Evolutionary conservation across 2,113 vertebrate genomes (phyloP), one percentile per base, ranked within the genome.

Genomic region (Nothocercus nigrocapillus): DNA sequence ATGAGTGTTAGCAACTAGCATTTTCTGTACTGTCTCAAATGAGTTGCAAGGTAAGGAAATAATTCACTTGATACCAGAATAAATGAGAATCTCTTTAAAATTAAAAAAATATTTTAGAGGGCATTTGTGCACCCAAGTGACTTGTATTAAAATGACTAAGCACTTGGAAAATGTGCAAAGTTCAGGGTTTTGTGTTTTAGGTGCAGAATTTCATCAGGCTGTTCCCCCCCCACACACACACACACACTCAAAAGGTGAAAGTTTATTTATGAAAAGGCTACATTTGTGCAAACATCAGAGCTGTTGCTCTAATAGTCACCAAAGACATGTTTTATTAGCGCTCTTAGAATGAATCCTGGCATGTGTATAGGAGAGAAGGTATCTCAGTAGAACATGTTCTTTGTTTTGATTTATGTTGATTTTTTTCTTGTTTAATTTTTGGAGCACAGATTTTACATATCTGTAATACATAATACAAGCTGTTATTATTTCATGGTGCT

Each of bases 31-130:
- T 64, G 9, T 59, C 0, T 18, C 59, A 40, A 73, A 20, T n/a
- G 3, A 66, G 11, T 25, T 13, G 3, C 12, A 44, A 68, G 76
- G 20, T 2, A 13, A 68, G 45, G 42, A 70, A 6, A 7, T 54
- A 3, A 28, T 7, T 13, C 0, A 1, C 47, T 79, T 79, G 2
- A 18, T 25, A 13, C 2, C 4, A 42, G 18, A 40, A 6, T 5
- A 30, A 56, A 5, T 21, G 22, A 28, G 21, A 14, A 54, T 14
- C 16, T 30, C 72, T 2, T 4, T 61, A 5, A 72, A 4, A 10
- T 17, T 9, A 5, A 42, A 42, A 3, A 28, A 63, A 2, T 45
- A 6, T 40, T 70, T 20, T 47, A 36, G 22, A 58, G 36, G 21
- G 16, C 42, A 15, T 2, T 1, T 68, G 34, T 59, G 45, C 38